phyloP scores from a whole-genome alignment of 2,888 invertebrate species.

The Cataglyphis rosenhaueri region DNA sequence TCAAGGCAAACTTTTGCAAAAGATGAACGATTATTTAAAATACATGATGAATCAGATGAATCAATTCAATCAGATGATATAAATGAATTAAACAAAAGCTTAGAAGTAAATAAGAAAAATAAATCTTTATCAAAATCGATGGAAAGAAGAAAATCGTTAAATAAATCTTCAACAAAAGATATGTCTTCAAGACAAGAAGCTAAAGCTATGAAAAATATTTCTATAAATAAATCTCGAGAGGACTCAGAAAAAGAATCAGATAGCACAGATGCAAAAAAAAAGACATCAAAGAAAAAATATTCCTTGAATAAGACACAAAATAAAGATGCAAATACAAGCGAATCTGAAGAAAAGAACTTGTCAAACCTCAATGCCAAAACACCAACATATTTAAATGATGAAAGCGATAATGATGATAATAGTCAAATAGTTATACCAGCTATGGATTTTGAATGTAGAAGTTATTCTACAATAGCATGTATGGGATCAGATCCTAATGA shows the following conservation, averaged over 20 bases:
- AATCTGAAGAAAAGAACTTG: neutral
- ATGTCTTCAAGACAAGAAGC: neutral
- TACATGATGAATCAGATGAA: neutral
- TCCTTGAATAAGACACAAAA: constrained; percentile 30
- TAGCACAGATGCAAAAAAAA: constrained; percentile 36
- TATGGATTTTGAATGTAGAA: constrained; percentile 6
- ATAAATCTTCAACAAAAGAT: constrained; percentile 30
- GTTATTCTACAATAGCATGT: constrained; percentile 63
- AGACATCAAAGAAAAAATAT: constrained; percentile 11
- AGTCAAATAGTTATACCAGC: neutral
- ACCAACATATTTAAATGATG: neutral
- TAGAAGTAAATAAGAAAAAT: neutral
- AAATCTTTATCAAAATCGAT: constrained; percentile 12
- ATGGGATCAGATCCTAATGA: constrained; percentile 61
- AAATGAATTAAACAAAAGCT: constrained; percentile 18
- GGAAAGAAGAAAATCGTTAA: constrained; percentile 32
- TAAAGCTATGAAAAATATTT: neutral
- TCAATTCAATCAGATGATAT: neutral
- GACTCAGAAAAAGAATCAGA: constrained; percentile 45
- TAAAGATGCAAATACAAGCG: neutral
- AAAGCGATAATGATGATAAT: constrained; percentile 1
- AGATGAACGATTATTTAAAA: neutral
- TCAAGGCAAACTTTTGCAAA: neutral
- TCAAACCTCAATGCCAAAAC: neutral
- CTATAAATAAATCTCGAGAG: neutral